Evolutionary conservation across 2,888 invertebrate species (phyloP), one percentile per base, ranked within the genome.

Genomic region (Norana najaformis): DNA sequence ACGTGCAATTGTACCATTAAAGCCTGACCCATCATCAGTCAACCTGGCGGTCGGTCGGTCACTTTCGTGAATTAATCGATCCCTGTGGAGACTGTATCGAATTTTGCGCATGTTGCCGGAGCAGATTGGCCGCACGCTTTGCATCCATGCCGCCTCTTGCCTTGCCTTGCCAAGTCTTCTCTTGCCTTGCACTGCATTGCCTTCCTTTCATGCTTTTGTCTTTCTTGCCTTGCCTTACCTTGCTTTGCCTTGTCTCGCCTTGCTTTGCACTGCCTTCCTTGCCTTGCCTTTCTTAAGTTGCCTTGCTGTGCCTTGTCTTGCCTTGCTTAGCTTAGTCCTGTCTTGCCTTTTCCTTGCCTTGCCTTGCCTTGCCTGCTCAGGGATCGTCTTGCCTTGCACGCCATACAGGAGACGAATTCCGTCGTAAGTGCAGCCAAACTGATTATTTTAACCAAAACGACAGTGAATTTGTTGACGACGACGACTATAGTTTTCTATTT

Each of bases 41-140:
- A 69, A 30, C 69, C 69, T 69, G 69, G 69, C 69, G 11, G 30
- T n/a, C 69, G 69, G 69, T 69, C 69, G 69, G 69, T 69, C 69
- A 69, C 69, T 69, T 69, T 69, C 53, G 69, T 69, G n/a, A 69
- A 69, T 69, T 69, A 69, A 69, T 69, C 69, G 69, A 69, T 69
- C 69, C 69, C 69, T 8, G 69, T 69, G 69, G 69, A 69, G n/a
- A n/a, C 69, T 69, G 69, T 69, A 69, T 69, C 69, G 69, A 69
- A 69, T 69, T 30, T 30, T 69, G 69, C 69, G 69, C n/a, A 69
- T 69, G n/a, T 69, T n/a, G 69, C 30, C n/a, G 69, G 69, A 30
- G n/a, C n/a, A 69, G 30, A n/a, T n/a, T n/a, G n/a, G 69, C n/a
- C 69, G 69, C 69, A 69, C 69, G 69, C 69, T 11, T n/a, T 69